Conservation (phyloP, 1,140 invertebrate species). For the Geopemphigus sp. region DNA sequence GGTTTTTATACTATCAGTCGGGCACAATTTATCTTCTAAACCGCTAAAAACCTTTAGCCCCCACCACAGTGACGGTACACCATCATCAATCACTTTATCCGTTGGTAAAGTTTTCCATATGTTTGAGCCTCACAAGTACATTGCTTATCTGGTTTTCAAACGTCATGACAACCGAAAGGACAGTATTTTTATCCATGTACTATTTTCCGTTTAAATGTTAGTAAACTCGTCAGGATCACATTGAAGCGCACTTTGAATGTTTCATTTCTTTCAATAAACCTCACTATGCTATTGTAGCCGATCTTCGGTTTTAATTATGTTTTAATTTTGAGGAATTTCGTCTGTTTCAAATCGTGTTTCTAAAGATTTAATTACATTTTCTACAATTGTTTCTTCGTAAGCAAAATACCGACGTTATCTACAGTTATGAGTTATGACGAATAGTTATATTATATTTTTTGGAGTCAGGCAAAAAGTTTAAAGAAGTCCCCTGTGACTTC, state of each 20-base stretch:
- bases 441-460: conserved; percentile 31
- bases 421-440: conserved; percentile 5
- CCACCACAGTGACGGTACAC: conserved; percentile 1
- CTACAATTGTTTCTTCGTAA: conserved; percentile 5
- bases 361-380: conserved; percentile 9
- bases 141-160: conserved; percentile 45
- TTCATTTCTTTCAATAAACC: background rate
- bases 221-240: conserved; percentile 6
- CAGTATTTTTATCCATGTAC: conserved; percentile 29
- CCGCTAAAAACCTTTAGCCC: conserved; percentile 40
- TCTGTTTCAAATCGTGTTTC: background rate
- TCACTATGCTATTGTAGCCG: background rate
- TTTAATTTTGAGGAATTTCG: background rate
- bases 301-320: background rate
- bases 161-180: conserved; percentile 10
- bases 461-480: background rate
- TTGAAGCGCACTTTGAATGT: background rate
- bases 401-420: conserved; percentile 9
- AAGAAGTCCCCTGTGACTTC: conserved; percentile 23
- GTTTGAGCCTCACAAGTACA: conserved; percentile 17
- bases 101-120: conserved; percentile 42
- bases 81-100: conserved; percentile 47
- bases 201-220: background rate
- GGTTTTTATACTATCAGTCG: conserved; percentile 43
- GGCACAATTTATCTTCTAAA: conserved; percentile 38